These are phyloP conservation scores for Amphiprion clarkii DNA, from an alignment of 2,797 vertebrate species.

Conservation along the genomic window DNA sequence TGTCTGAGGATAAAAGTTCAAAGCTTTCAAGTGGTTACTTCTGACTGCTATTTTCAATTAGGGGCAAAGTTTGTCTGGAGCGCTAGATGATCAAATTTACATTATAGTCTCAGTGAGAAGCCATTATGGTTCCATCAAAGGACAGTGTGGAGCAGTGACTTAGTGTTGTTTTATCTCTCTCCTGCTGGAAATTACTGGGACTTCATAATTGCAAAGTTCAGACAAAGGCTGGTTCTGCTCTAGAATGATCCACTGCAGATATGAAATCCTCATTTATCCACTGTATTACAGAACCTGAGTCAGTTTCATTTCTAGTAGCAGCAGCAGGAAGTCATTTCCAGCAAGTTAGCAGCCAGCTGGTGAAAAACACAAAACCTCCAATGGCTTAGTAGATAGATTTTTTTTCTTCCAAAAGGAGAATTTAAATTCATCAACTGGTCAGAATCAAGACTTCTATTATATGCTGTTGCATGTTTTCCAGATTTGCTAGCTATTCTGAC, in stretches of 20 bases:
- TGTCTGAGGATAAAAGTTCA: conserved; percentile 36
- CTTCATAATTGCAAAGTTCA: neutral
- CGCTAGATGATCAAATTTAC: conserved; percentile 10
- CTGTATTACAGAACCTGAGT: neutral
- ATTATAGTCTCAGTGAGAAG: neutral
- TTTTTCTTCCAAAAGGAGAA: neutral
- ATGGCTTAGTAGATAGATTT: no score
- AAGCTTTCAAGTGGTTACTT: conserved; percentile 38
- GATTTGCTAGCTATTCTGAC: no score
- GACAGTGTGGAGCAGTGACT: neutral
- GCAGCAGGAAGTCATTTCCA: neutral
- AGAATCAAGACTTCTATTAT: no score
- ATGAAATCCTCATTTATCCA: neutral
- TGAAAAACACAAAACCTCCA: no score
- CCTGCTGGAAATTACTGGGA: neutral
- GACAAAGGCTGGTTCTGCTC: neutral
- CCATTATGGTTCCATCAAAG: no score
- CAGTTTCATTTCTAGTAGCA: neutral
- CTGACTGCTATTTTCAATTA: conserved; percentile 2
- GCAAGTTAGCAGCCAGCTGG: no score
- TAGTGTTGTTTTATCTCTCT: neutral
- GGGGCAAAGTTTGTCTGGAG: neutral
- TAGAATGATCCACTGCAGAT: neutral
- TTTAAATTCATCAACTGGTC: neutral
- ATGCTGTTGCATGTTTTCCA: no score